Percentiles rank a stretch among this genome's conserved stretches.
Evolutionary conservation across 2,797 vertebrate genomes (phyloP).

Genomic region (Cirrhinus molitorella): DNA sequence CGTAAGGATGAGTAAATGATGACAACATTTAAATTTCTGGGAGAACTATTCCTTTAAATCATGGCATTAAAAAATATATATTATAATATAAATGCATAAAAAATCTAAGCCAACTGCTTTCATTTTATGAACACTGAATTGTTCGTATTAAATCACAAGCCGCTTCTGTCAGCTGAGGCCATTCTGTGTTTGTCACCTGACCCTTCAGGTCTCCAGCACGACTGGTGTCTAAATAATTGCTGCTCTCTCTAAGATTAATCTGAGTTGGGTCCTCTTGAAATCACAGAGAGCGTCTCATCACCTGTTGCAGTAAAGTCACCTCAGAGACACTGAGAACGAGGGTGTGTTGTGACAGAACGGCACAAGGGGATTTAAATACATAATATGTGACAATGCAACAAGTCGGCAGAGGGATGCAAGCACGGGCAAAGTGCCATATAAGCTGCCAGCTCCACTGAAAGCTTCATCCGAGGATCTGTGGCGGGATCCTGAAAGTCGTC

Average conservation of each 20-base stretch:
- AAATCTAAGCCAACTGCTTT: too few relatives aligned
- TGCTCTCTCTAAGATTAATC: constrained; percentile 39
- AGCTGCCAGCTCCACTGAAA: constrained; percentile 75
- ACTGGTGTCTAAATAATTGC: constrained; percentile 33
- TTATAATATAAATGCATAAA: too few relatives aligned
- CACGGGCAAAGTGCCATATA: constrained; percentile 49
- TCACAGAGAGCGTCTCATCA: not conserved
- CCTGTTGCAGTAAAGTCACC: constrained; percentile 38
- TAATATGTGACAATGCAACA: constrained; percentile 58
- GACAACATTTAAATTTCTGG: too few relatives aligned
- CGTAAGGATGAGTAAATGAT: too few relatives aligned
- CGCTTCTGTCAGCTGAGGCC: not conserved
- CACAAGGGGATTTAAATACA: constrained; percentile 56
- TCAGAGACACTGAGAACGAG: constrained; percentile 29
- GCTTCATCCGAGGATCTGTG: constrained; percentile 74
- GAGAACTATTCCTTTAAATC: too few relatives aligned
- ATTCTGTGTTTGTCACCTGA: not conserved
- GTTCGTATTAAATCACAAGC: not conserved
- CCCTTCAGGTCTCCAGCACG: constrained; percentile 3
- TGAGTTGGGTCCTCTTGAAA: constrained; percentile 22
- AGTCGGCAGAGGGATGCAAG: constrained; percentile 51
- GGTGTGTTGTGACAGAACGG: constrained; percentile 38
- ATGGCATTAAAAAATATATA: too few relatives aligned
- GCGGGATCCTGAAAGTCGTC: constrained; percentile 74
- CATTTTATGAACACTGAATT: not conserved